These are phyloP conservation scores for Acleris holmiana DNA, from an alignment of 2,888 invertebrate genomes.

Conservation along the genomic window DNA sequence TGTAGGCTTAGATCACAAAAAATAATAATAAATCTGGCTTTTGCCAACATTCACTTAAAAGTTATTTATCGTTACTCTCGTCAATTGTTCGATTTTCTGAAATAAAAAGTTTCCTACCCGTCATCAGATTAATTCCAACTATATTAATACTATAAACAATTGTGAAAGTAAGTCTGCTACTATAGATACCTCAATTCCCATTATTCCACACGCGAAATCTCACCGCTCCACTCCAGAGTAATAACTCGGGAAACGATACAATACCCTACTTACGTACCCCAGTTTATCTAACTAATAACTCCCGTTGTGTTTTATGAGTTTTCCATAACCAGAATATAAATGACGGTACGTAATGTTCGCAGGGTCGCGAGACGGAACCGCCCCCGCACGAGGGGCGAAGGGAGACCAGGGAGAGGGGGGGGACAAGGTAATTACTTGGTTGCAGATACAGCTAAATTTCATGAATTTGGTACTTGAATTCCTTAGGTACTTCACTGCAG, in stretches of 20 bases:
- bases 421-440: constrained; percentile 71
- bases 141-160: no score
- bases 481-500: no score
- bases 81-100: no score
- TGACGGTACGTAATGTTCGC: constrained; percentile 50
- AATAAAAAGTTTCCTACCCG: no score
- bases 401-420: constrained; percentile 66
- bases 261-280: constrained; percentile 37
- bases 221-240: not conserved
- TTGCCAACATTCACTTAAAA: no score
- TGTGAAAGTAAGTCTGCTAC: no score
- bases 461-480: constrained; percentile 29
- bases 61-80: no score
- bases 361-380: constrained; percentile 60
- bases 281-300: constrained; percentile 47
- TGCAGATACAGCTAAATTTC: constrained; percentile 19
- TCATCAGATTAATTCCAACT: no score
- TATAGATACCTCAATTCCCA: not conserved
- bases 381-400: constrained; percentile 54
- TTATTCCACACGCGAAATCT: constrained; percentile 14
- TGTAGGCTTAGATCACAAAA: no score
- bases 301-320: constrained; percentile 51
- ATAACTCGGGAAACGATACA: constrained; percentile 19
- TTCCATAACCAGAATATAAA: constrained; percentile 56
- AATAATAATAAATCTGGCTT: no score